Conservation (phyloP, 2,113 vertebrate genomes). For the Phalacrocorax aristotelis region DNA sequence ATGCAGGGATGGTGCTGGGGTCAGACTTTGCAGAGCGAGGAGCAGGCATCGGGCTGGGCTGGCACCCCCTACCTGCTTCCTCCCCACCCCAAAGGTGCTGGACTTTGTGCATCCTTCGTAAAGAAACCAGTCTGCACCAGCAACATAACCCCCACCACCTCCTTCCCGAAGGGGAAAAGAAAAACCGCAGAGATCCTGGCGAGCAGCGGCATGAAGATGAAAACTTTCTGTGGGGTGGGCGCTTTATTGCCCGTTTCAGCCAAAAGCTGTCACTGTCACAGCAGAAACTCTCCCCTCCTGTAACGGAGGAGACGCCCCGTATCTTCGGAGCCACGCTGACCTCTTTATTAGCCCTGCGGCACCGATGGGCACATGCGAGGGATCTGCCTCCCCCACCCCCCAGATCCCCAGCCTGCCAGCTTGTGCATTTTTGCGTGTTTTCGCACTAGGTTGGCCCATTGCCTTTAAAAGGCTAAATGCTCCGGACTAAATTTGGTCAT, state of each 20-base stretch:
- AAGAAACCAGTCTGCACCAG: not conserved
- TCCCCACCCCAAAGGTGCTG: accelerated
- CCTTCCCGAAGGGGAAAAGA: not conserved
- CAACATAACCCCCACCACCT: not conserved
- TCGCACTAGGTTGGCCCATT: constrained; percentile 78
- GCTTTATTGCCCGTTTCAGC: not conserved
- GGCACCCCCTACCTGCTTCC: not conserved
- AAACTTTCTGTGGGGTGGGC: not conserved
- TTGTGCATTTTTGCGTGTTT: constrained; percentile 77
- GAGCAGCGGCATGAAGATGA: not conserved
- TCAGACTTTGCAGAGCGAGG: not conserved
- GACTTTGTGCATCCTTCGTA: not conserved
- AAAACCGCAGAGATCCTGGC: not conserved
- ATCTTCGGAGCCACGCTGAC: not conserved
- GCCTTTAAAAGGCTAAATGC: constrained; percentile 96
- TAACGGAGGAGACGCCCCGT: not conserved
- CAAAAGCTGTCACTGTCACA: not conserved
- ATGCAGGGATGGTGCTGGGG: no score
- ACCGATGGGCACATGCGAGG: accelerated
- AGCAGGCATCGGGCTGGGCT: not conserved
- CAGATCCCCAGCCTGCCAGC: constrained; percentile 16
- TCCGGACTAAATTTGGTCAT: constrained; percentile 97
- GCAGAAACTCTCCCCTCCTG: not conserved
- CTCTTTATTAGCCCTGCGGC: not conserved
- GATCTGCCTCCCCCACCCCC: not conserved